Percentiles rank a stretch among this genome's conserved stretches.
Evolutionary conservation across 2,888 invertebrate species (phyloP).

Genomic region (Tetragonisca angustula): DNA sequence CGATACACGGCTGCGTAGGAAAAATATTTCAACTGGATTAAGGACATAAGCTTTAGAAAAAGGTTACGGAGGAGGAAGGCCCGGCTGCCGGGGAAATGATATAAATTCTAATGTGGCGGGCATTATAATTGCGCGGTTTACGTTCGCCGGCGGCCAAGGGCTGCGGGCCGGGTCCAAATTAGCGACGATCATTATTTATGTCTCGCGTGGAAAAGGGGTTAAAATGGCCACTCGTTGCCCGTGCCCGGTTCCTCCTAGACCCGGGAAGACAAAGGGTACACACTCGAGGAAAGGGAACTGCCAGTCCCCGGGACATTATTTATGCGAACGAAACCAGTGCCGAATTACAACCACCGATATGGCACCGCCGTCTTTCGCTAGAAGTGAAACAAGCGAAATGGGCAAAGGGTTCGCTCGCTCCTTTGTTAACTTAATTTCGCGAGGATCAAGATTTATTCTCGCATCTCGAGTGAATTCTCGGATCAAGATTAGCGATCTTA

Average conservation of each 20-base stretch:
- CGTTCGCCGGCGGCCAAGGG: constrained; percentile 75
- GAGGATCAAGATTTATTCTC: constrained; percentile 7
- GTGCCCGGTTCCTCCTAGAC: constrained; percentile 62
- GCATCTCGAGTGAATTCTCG: background rate
- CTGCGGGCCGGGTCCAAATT: constrained; percentile 79
- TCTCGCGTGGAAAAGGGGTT: constrained; percentile 81
- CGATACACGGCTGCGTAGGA: constrained; percentile 66
- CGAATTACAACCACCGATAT: constrained; percentile 36
- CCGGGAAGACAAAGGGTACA: constrained; percentile 79
- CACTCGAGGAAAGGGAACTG: constrained; percentile 53
- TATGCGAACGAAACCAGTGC: constrained; percentile 49
- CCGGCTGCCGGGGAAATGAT: constrained; percentile 68
- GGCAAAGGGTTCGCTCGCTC: background rate
- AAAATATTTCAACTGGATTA: constrained; percentile 83
- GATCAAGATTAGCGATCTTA: background rate
- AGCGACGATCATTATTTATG: constrained; percentile 84
- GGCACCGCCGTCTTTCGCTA: background rate
- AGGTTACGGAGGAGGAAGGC: constrained; percentile 75
- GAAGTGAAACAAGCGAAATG: background rate
- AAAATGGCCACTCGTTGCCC: constrained; percentile 77
- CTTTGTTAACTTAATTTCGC: background rate
- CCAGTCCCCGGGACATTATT: constrained; percentile 51
- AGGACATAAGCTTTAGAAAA: constrained; percentile 83
- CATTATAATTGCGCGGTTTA: constrained; percentile 84
- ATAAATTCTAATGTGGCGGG: constrained; percentile 84